phyloP scores from a whole-genome alignment of 1,140 invertebrate genomes.

The Wiebesia pumilae region DNA sequence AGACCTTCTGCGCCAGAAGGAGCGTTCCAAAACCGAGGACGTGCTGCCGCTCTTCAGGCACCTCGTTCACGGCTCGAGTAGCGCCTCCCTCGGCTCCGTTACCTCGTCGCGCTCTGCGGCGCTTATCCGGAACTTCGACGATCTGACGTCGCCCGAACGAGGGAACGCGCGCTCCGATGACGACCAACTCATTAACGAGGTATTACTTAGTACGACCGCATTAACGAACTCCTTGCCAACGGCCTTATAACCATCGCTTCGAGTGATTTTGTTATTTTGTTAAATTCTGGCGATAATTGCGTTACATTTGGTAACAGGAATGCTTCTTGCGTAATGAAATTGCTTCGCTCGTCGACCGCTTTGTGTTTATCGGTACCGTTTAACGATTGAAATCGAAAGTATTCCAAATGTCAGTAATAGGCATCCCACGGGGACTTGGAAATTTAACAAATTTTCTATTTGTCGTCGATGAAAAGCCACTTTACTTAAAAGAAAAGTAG shows the following conservation, averaged over 20 bases:
- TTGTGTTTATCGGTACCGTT: not conserved
- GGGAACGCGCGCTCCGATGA: not conserved
- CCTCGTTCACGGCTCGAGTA: conserved; percentile 55
- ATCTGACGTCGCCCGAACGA: not conserved
- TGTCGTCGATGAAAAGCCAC: not conserved
- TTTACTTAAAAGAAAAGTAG: not conserved
- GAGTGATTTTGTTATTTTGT: not conserved
- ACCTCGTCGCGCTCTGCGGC: conserved; percentile 17
- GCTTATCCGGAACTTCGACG: not conserved
- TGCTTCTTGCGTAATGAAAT: not conserved
- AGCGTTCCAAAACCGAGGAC: conserved; percentile 66
- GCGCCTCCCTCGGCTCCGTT: conserved; percentile 45
- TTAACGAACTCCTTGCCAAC: not conserved
- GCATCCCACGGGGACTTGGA: not conserved
- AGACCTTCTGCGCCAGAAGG: conserved; percentile 55
- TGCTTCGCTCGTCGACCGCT: not conserved
- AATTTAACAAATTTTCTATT: not conserved
- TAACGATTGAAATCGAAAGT: not conserved
- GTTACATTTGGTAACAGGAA: not conserved
- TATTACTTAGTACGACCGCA: not conserved
- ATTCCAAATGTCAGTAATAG: not conserved
- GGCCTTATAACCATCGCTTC: too few relatives aligned
- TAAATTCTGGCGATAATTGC: not conserved
- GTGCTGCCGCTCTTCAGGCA: conserved; percentile 67
- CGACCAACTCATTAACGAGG: not conserved